A percentile compares a stretch with the other conserved stretches of the same genome.
These are phyloP conservation scores for Fissipunctia ypsillon DNA, from an alignment of 2,888 invertebrate genomes.

Conservation along the genomic window DNA sequence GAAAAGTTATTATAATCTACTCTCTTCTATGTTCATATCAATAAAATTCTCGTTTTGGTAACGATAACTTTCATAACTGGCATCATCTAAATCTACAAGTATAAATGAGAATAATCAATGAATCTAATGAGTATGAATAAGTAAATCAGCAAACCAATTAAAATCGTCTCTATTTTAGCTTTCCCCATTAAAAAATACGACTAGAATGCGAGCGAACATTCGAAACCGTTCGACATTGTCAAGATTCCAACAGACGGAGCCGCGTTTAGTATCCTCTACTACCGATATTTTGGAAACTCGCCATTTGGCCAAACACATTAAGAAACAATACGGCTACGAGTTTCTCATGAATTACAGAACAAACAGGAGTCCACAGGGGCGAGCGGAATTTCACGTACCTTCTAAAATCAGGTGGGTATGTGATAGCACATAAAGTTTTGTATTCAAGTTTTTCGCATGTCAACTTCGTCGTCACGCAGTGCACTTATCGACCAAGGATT, in stretches of 20 bases:
- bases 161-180: slow-evolving; percentile 4
- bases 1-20: no score
- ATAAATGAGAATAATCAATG: no score
- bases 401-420: slow-evolving; percentile 2
- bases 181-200: slow-evolving; percentile 11
- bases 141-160: no score
- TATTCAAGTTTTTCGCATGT: not conserved
- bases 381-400: not conserved
- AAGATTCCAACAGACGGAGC: slow-evolving; percentile 45
- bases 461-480: not conserved
- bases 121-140: no score
- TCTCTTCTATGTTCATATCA: no score
- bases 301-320: slow-evolving; percentile 51
- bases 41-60: no score
- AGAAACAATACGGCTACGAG: slow-evolving; percentile 35
- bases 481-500: not conserved
- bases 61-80: no score
- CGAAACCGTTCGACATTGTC: slow-evolving; percentile 42
- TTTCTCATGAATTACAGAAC: slow-evolving; percentile 33
- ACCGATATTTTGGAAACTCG: slow-evolving; percentile 53
- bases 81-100: no score
- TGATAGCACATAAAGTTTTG: not conserved
- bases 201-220: slow-evolving; percentile 29
- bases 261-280: slow-evolving; percentile 25
- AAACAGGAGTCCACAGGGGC: slow-evolving; percentile 13